These are phyloP conservation scores for Spodoptera picta DNA, from an alignment of 2,888 invertebrate genomes.

Conservation along the genomic window DNA sequence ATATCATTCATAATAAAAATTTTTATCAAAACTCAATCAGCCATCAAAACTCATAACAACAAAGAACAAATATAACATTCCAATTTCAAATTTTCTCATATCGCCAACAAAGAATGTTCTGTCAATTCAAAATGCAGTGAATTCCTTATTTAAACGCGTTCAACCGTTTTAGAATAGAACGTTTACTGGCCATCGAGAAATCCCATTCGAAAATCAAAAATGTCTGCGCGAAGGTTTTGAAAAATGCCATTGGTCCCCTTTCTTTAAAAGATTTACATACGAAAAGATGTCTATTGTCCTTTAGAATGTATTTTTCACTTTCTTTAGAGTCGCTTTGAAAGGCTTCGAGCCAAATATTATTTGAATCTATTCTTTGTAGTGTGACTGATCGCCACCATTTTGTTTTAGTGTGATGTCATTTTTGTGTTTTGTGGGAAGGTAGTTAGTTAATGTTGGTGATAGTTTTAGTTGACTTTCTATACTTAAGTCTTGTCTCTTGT, in stretches of 20 bases:
- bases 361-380: slow-evolving; percentile 57
- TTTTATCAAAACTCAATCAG: no score
- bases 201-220: slow-evolving; percentile 58
- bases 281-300: slow-evolving; percentile 67
- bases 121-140: slow-evolving; percentile 11
- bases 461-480: neutral
- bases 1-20: no score
- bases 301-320: slow-evolving; percentile 70
- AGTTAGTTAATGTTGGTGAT: neutral
- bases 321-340: slow-evolving; percentile 61
- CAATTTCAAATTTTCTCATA: slow-evolving; percentile 5
- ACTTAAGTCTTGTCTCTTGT: neutral
- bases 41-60: no score
- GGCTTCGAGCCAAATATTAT: slow-evolving; percentile 60
- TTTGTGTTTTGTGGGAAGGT: slow-evolving; percentile 17
- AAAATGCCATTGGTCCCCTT: slow-evolving; percentile 65
- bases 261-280: slow-evolving; percentile 70
- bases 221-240: slow-evolving; percentile 59
- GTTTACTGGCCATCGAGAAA: slow-evolving; percentile 41
- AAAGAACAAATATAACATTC: neutral
- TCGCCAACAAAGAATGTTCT: neutral
- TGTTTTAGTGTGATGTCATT: slow-evolving; percentile 59
- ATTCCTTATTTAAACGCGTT: slow-evolving; percentile 21
- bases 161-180: slow-evolving; percentile 23
- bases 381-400: slow-evolving; percentile 60